These are phyloP conservation scores for Lepidurus arcticus DNA, from an alignment of 1,140 invertebrate species.

Conservation along the genomic window DNA sequence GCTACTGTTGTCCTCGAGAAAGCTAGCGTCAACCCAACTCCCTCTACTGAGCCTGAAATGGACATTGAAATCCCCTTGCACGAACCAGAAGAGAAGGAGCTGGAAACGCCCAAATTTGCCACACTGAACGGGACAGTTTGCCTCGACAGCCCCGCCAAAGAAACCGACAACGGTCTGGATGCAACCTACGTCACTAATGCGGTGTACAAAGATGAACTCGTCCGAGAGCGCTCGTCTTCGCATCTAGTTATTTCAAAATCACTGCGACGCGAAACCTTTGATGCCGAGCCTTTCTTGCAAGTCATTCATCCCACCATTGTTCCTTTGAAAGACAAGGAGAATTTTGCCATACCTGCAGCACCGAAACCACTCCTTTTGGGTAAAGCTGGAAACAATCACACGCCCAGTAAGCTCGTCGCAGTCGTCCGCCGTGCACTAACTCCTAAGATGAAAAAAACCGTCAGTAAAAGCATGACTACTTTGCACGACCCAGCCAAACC, in stretches of 20 bases:
- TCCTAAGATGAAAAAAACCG: neutral
- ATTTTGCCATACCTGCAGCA: neutral
- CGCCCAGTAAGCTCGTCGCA: neutral
- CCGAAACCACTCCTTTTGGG: neutral
- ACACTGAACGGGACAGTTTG: neutral
- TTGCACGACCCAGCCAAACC: constrained; percentile 23
- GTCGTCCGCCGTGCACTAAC: neutral
- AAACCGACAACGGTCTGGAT: neutral
- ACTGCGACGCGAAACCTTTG: neutral
- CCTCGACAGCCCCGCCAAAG: neutral
- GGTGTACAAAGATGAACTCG: neutral
- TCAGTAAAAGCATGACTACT: neutral
- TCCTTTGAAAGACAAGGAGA: constrained; percentile 24
- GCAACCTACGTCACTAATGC: neutral
- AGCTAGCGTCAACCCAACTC: neutral
- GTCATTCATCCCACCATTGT: neutral
- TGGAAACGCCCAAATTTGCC: neutral
- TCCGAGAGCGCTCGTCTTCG: neutral
- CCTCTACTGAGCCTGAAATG: neutral
- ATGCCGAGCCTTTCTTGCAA: neutral
- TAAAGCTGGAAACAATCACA: neutral
- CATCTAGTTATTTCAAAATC: neutral
- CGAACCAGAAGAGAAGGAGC: neutral
- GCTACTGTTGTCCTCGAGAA: neutral
- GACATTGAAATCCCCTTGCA: neutral